A percentile compares a stretch with the other conserved stretches of the same genome.
These are phyloP conservation scores for Ptychodera flava DNA, from an alignment of 35 echinoderm and acorn worm genomes.

Conservation along the genomic window DNA sequence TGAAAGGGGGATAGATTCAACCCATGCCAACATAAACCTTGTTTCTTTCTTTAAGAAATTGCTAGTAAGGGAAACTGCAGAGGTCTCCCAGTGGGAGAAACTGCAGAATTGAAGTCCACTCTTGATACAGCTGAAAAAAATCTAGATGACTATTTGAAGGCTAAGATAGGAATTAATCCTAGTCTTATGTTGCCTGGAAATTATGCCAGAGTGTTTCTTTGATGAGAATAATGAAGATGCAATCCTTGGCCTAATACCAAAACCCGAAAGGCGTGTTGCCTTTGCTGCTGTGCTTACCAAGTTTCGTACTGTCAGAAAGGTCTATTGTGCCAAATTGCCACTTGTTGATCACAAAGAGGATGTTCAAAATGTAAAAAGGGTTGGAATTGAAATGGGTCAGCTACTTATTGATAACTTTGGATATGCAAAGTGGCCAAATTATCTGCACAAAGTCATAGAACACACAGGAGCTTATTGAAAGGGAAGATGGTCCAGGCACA, in stretches of 20 bases:
- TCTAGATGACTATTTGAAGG: slow-evolving; percentile 15
- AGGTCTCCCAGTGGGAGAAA: slow-evolving; percentile 5
- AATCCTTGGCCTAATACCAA: no score
- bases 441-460: slow-evolving; percentile 47
- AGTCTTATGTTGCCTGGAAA: neutral
- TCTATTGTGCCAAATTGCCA: slow-evolving; percentile 15
- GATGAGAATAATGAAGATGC: no score
- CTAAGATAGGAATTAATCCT: neutral
- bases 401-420: slow-evolving; percentile 19
- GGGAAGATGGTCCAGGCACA: slow-evolving; percentile 16
- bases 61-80: slow-evolving; percentile 21
- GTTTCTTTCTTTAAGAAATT: slow-evolving; percentile 42
- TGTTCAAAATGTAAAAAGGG: slow-evolving; percentile 10
- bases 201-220: neutral
- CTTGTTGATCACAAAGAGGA: slow-evolving; percentile 18
- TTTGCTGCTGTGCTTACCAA: neutral
- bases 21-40: slow-evolving; percentile 48
- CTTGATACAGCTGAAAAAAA: neutral
- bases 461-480: slow-evolving; percentile 28
- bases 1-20: slow-evolving; percentile 20
- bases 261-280: neutral
- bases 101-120: neutral
- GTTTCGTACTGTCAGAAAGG: slow-evolving; percentile 12
- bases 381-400: slow-evolving; percentile 24
- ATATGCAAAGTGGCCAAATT: slow-evolving; percentile 45